Base-by-base conservation (phyloP, 2,888 invertebrate species). In the Drosophila diplacantha region DNA sequence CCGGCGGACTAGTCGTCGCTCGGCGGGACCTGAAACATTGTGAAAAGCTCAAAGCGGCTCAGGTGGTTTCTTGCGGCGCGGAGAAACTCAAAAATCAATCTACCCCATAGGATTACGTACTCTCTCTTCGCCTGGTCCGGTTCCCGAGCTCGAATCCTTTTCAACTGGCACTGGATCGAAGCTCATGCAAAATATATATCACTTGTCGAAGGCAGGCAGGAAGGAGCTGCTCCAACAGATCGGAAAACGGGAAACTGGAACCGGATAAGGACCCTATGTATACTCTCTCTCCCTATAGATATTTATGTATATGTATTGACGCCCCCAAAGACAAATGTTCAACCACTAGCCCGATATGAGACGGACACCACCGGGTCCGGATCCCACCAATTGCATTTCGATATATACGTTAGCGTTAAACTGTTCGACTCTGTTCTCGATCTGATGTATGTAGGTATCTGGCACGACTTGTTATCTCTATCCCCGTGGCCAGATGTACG, bases 251-350 rank as follows among this genome's bases (percentile, higher is more conserved):
- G 5, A 11, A 20, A 20, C 35, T 3, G 52, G 18, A 22, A 8
- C 32, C 16, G 29, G 22, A 14, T 1, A 16, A 44, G 44, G 44
- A 31, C 41, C n/a, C 53, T 58, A 31, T 43, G 26, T 43, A 29
- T 56, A 57, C 29, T 55, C 52, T 38, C 38, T 37, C 37, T 18
- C 3, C 16, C 3, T 34, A 3, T 37, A 11, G 9, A 47, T 31
- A 12, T 26, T 26, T 50, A 29, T 20, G 20, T 49, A 35, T 20
- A 29, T 47, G n/a, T 55, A 41, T 51, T 24, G 37, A 24, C 50
- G 29, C 24, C 52, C 52, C 61, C 63, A 61, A 61, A 51, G 61
- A 61, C 63, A 61, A 61, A 62, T 32, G 61, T 61, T 62, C 29
- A 50, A 50, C 29, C 41, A 50, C 41, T 62, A 62, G 37, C 60